Evolutionary conservation across 2,797 vertebrate genomes (phyloP).

Genomic region (Ceryle rudis): DNA sequence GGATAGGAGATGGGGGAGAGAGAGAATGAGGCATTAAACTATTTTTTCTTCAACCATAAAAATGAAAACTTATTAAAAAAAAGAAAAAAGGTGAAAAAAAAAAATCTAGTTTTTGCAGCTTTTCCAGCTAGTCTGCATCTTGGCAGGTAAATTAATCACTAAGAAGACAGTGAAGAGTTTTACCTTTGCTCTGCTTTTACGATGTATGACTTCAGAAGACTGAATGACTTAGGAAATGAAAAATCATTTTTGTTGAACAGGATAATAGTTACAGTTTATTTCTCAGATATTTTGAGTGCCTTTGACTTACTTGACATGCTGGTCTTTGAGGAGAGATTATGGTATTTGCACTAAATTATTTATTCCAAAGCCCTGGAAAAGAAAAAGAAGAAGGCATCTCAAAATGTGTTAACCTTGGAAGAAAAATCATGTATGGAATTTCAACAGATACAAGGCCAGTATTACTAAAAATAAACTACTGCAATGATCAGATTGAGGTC

Average conservation of each 20-base stretch:
- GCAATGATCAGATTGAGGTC: background rate
- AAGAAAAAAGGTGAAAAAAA: accelerated
- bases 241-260: background rate
- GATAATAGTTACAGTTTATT: background rate
- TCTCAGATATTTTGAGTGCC: background rate
- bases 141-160: background rate
- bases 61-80: background rate
- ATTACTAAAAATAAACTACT: background rate
- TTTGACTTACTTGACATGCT: background rate
- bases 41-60: background rate
- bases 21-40: background rate
- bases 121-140: background rate
- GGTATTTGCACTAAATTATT: background rate
- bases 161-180: background rate
- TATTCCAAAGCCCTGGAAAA: background rate
- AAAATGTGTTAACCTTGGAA: background rate
- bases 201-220: background rate
- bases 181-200: background rate
- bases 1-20: background rate
- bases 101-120: background rate
- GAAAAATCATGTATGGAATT: background rate
- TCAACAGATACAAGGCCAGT: background rate
- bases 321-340: background rate
- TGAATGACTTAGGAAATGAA: background rate
- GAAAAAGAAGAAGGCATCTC: background rate